Evolutionary conservation across 2,797 vertebrate species (phyloP), one percentile per base, ranked within the genome.

Genomic region (Cirrhinus molitorella): DNA sequence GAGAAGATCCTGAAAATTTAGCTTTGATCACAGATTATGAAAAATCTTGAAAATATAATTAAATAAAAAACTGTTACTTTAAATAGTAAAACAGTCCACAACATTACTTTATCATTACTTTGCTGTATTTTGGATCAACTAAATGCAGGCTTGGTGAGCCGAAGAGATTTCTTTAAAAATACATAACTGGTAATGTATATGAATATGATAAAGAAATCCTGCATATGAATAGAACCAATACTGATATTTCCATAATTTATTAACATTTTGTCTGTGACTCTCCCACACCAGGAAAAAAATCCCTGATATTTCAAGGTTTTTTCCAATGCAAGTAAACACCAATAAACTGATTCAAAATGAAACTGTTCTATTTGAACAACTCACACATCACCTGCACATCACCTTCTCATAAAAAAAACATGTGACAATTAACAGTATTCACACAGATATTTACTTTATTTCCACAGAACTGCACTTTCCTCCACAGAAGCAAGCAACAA

Each of bases 401-500:
- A 14, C 43, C 0, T 9, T n/a, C 57, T 28, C 31, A 34, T 34
- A 34, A 34, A 9, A 45, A 66, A 79, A 34, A n/a, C 2, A 40
- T 25, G 19, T 11, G 47, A 43, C 4, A 43, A 9, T n/a, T 61
- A 8, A 57, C 11, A 6, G 66, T 21, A 45, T 80, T 80, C 13
- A 23, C 23, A 19, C 23, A 11, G 16, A 51, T 19, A 66, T 45
- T 7, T 45, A 28, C 23, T 43, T 25, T 55, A 12, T 37, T 53
- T 25, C 11, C 23, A 61, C 55, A 72, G 8, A 75, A 63, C 34
- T 10, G 49, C 80, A 73, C 28, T 21, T 16, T 49, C 59, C 31
- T 55, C 4, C 3, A 57, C 25, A 68, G 49, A 76, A 28, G 55
- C 23, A 45, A 68, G 66, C 19, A 83, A 83, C 63, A 25, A 34